Conservation (phyloP, 2,797 vertebrate species). For the Melanotaenia boesemani region DNA sequence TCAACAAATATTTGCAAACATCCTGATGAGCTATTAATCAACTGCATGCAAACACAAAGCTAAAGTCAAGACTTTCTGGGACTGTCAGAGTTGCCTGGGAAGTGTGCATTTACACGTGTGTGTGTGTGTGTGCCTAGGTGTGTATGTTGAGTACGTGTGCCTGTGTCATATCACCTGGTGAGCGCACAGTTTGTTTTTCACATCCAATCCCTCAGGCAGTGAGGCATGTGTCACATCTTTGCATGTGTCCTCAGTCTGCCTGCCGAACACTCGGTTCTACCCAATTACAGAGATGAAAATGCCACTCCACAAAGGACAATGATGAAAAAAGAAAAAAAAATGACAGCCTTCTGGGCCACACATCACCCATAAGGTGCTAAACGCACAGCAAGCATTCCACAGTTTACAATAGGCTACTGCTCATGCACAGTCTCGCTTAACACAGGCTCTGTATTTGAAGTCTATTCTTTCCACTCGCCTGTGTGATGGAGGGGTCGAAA, state of each 20-base stretch:
- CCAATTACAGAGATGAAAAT: conserved; percentile 76
- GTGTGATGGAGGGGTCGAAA: conserved; percentile 56
- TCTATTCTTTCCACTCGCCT: conserved; percentile 41
- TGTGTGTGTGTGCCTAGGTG: conserved; percentile 1
- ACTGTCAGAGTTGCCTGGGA: conserved; percentile 16
- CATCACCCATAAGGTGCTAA: conserved; percentile 68
- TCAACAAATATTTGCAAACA: conserved; percentile 73
- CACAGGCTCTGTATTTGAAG: conserved; percentile 23
- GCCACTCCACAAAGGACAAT: conserved; percentile 58
- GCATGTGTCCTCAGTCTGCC: conserved; percentile 65
- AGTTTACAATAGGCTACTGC: conserved; percentile 23
- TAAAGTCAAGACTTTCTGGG: conserved; percentile 19
- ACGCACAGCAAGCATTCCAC: conserved; percentile 48
- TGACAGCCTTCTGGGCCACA: conserved; percentile 47
- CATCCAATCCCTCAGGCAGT: conserved; percentile 59
- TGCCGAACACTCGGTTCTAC: conserved; percentile 52
- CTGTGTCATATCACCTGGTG: conserved; percentile 58
- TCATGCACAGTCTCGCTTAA: conserved; percentile 42
- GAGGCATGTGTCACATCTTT: conserved; percentile 66
- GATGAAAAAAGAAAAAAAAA: conserved; percentile 34
- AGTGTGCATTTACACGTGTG: not conserved
- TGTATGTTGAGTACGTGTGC: conserved; percentile 20
- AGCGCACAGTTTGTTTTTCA: conserved; percentile 58
- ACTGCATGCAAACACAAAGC: conserved; percentile 32
- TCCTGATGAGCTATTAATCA: conserved; percentile 62